Conservation (phyloP, 2,113 vertebrate species). For the Lepus timidus region DNA sequence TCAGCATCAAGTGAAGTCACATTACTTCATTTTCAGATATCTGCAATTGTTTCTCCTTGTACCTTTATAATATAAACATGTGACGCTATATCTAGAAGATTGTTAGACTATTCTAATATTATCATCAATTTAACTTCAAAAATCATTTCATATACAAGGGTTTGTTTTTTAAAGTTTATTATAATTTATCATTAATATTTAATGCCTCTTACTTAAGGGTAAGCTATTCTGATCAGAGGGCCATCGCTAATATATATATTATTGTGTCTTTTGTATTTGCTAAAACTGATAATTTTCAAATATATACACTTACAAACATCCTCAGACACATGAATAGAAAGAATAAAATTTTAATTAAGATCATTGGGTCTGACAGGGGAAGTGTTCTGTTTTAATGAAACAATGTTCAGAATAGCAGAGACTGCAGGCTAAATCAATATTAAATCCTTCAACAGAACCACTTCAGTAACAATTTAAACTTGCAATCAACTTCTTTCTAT, state of each 20-base stretch:
- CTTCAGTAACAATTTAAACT: conserved; percentile 23
- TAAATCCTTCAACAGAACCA: conserved; percentile 56
- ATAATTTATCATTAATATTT: conserved; percentile 42
- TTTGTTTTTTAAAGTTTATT: background rate
- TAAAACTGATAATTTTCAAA: conserved; percentile 50
- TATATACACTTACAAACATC: background rate
- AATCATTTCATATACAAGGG: conserved; percentile 2
- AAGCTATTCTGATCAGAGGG: background rate
- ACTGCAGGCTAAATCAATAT: conserved; percentile 68
- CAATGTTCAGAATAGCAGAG: conserved; percentile 48
- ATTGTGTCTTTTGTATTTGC: background rate
- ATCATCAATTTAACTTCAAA: conserved; percentile 19
- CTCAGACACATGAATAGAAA: background rate
- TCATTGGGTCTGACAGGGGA: conserved; percentile 60
- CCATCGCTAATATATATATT: background rate
- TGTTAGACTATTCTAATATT: conserved; percentile 3
- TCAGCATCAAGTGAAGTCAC: background rate
- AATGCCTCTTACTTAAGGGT: background rate
- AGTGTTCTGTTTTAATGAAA: conserved; percentile 68
- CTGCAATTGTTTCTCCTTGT: background rate
- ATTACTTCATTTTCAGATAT: background rate
- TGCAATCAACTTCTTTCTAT: background rate
- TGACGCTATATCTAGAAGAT: background rate
- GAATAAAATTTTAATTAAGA: conserved; percentile 59
- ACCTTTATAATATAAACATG: background rate